Conservation (phyloP, 1,140 invertebrate genomes). For the Zaprionus tsacasi region DNA sequence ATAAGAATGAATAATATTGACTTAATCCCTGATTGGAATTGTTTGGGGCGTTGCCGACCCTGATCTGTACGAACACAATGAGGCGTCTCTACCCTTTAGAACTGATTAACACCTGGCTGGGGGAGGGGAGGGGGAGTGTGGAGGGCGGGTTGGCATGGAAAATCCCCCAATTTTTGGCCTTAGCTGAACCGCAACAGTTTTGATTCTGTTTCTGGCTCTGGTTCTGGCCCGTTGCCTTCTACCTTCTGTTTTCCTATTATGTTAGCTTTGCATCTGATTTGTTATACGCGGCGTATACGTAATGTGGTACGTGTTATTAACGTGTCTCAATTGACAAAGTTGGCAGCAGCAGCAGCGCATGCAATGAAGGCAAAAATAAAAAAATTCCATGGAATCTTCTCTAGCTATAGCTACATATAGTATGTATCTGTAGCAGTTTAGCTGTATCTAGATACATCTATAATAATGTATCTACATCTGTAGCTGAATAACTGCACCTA, state of each 20-base stretch:
- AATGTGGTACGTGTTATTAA: conserved; percentile 43
- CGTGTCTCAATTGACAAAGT: conserved; percentile 37
- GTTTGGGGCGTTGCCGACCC: conserved; percentile 22
- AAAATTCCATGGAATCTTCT: conserved; percentile 33
- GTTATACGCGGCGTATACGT: conserved; percentile 72
- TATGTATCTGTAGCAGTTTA: too few relatives aligned
- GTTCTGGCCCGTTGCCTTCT: too few relatives aligned
- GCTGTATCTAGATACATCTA: too few relatives aligned
- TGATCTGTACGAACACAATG: too few relatives aligned
- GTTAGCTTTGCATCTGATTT: conserved; percentile 28
- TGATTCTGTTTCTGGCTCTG: too few relatives aligned
- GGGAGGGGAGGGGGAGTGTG: background rate
- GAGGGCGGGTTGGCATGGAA: conserved; percentile 8
- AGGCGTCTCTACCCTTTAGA: background rate
- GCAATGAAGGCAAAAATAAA: conserved; percentile 35
- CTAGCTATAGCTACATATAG: background rate
- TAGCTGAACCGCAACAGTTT: background rate
- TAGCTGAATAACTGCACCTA: too few relatives aligned
- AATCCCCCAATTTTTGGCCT: conserved; percentile 2
- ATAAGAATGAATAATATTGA: conserved; percentile 7
- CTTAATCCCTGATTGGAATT: conserved; percentile 4
- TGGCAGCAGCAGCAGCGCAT: too few relatives aligned
- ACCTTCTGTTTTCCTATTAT: conserved; percentile 10
- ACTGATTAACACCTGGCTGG: conserved; percentile 15
- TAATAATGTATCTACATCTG: too few relatives aligned